Evolutionary conservation across 2,797 vertebrate genomes (phyloP).

Genomic region (Parauchenoglanis punctatus): DNA sequence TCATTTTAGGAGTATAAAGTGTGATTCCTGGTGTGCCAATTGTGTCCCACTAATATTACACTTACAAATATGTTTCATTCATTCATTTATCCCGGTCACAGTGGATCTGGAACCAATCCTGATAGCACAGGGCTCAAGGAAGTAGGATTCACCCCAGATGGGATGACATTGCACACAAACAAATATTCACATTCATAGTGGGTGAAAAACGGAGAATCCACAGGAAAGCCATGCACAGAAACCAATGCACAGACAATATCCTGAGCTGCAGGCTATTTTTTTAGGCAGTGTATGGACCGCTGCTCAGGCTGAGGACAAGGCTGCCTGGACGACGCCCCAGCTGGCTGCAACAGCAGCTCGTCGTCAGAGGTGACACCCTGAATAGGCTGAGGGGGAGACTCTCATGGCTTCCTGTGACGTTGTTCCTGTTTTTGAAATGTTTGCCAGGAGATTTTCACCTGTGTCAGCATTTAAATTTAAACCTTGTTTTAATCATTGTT

Average conservation of each 20-base stretch:
- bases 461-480: not conserved
- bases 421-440: constrained; percentile 1
- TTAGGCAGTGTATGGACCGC: not conserved
- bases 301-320: not conserved
- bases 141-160: not conserved
- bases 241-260: not conserved
- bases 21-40: not conserved
- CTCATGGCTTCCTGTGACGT: not conserved
- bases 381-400: not conserved
- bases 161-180: not conserved
- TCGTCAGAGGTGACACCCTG: too few relatives aligned
- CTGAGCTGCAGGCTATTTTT: not conserved
- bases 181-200: not conserved
- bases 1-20: not conserved
- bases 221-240: not conserved
- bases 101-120: not conserved
- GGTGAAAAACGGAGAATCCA: not conserved
- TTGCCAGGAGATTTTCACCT: not conserved
- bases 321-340: not conserved
- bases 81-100: not conserved
- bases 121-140: not conserved
- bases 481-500: not conserved
- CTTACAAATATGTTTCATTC: not conserved
- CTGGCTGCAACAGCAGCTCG: not conserved
- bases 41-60: not conserved